These are phyloP conservation scores for Coelopa pilipes DNA, from an alignment of 2,888 invertebrate genomes.

Conservation along the genomic window DNA sequence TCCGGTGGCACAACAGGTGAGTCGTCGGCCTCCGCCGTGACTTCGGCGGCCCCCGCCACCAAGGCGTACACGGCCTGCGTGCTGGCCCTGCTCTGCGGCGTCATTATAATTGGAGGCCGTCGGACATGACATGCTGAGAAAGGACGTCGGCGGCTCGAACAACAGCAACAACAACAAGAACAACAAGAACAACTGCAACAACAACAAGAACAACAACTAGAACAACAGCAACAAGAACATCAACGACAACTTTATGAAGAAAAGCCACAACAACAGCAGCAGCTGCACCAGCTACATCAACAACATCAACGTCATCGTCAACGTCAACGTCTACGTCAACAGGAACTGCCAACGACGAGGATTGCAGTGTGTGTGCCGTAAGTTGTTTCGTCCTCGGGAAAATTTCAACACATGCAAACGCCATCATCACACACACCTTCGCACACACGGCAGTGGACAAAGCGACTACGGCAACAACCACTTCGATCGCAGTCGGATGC, in stretches of 20 bases:
- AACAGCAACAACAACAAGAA: slow-evolving; percentile 39
- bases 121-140: slow-evolving; percentile 60
- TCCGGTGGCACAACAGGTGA: slow-evolving; percentile 53
- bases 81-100: slow-evolving; percentile 56
- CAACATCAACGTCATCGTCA: too few species aligned
- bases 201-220: neutral
- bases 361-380: slow-evolving; percentile 8
- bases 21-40: slow-evolving; percentile 66
- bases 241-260: too few species aligned
- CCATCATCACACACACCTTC: neutral
- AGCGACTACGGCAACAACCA: neutral
- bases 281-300: too few species aligned
- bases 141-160: slow-evolving; percentile 35
- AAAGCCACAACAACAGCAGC: too few species aligned
- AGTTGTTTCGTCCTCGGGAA: slow-evolving; percentile 1
- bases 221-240: too few species aligned
- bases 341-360: neutral
- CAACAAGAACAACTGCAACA: slow-evolving; percentile 44
- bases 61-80: slow-evolving; percentile 58
- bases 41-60: slow-evolving; percentile 62
- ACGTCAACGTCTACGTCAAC: too few species aligned
- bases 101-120: slow-evolving; percentile 55
- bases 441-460: neutral
- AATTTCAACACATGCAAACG: slow-evolving; percentile 6
- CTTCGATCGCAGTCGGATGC: too few species aligned